Evolutionary conservation across 2,888 invertebrate genomes (phyloP).

Genomic region (Eupithecia inturbata): DNA sequence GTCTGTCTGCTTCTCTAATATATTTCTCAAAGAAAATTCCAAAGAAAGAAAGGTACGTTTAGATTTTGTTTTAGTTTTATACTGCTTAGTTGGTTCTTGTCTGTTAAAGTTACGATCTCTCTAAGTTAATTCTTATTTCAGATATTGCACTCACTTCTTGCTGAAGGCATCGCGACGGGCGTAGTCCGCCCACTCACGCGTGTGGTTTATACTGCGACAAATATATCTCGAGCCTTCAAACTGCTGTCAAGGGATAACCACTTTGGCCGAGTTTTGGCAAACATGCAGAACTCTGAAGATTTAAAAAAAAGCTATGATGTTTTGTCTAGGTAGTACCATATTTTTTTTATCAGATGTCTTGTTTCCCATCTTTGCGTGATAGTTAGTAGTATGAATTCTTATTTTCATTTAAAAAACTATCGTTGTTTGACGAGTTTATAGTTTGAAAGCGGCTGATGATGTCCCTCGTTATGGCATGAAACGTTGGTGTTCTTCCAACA

Average conservation of each 20-base stretch:
- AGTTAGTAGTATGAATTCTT: no score
- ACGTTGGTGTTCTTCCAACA: no score
- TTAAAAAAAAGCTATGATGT: background rate
- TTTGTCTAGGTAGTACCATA: background rate
- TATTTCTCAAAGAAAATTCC: background rate
- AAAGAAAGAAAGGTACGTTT: background rate
- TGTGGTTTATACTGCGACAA: conserved; percentile 26
- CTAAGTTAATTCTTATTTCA: background rate
- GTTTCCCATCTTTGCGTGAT: no score
- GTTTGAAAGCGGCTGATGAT: no score
- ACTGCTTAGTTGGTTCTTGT: background rate
- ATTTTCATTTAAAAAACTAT: no score
- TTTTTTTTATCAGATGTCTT: no score
- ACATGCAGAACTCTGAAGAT: conserved; percentile 11
- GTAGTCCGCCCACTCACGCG: conserved; percentile 35
- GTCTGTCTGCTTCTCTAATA: background rate
- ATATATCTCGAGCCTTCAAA: conserved; percentile 31
- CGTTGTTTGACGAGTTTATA: no score
- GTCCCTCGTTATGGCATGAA: no score
- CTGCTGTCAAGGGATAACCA: conserved; percentile 25
- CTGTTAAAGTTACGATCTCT: background rate
- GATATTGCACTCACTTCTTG: conserved; percentile 26
- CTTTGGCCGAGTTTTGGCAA: conserved; percentile 36
- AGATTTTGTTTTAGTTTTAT: background rate
- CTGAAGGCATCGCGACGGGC: conserved; percentile 39